Base-by-base conservation (phyloP, 2,113 vertebrate genomes). In the Calypte anna region DNA sequence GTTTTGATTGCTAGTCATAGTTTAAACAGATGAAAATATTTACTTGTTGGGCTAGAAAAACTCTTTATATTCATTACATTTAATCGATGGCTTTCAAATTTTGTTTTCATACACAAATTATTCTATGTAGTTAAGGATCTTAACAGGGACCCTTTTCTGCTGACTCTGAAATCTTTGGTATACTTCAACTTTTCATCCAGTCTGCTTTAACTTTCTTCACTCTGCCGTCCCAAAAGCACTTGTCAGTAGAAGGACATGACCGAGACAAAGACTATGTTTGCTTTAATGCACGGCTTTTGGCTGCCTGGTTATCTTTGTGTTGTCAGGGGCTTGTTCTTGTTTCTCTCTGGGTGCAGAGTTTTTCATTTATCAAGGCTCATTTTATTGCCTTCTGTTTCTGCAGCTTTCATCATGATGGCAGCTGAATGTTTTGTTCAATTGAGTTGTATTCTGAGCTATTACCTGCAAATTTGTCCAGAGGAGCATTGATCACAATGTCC, bases 311-410 rank as follows among this genome's bases (percentile, higher is more conserved):
- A 75, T 89, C 73, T 83, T 48, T 0, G 3, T 61, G 31, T 46
- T 0, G 0, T 89, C 40, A n/a, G 74, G 54, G 54, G 7, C 50
- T 64, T 78, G 50, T 86, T 53, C 0, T 0, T 44, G 73, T 68
- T 93, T 91, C 54, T 81, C 31, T 78, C 50, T 28, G 19, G 58
- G 14, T 62, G 13, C 46, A 87, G 70, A n/a, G 11, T 68, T 75
- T 90, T 94, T 88, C 36, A 50, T 79, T 85, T 91, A 89, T 57
- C 77, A 61, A 79, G 88, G 66, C 69, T 61, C 27, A 58, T 92
- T 92, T 91, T 84, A 79, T 68, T 91, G 62, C 81, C n/a, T 73
- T 73, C 27, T 89, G 15, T 68, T 91, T 64, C 50, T 82, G 40
- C 69, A 82, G 70, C n/a, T 91, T 88, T 95, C 48, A 66, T 87